Evolutionary conservation across 2,888 invertebrate species (phyloP), one percentile per base, ranked within the genome.

Genomic region (Ethmia dodecea): DNA sequence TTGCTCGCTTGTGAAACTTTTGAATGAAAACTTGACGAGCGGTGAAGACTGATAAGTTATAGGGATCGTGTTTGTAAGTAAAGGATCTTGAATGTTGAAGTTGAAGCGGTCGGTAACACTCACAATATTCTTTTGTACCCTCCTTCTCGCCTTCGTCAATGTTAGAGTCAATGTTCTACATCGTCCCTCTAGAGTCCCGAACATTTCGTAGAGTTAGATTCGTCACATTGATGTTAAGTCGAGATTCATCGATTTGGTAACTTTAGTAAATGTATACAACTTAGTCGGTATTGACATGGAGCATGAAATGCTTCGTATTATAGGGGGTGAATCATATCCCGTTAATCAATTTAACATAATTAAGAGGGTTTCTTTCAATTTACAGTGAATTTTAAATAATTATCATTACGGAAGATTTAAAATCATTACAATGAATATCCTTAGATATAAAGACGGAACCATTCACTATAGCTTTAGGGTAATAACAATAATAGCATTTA

Each of bases 31-130:
- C 65, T 76, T 74, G 73, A 69, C 76, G 81, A 80, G 83, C 83
- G 69, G 73, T 74, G 79, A 86, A 86, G 86, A 86, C 86, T 86
- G 86, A 86, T 80, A 79, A 13, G 70, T 75, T 67, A 79, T 80
- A 77, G 71, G 74, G 61, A 58, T 66, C 67, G 69, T 67, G 77
- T 73, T 71, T 72, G 72, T 76, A 71, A 67, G 72, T 63, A 68
- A 60, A 61, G 66, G 60, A 65, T 67, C 64, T 63, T 64, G 64
- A 64, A 67, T 69, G 65, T 68, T 66, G 50, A 56, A n/a, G n/a
- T 68, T 66, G 50, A 56, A 65, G 60, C 68, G 72, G 68, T 72
- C 64, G 67, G 65, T 68, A 67, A 65, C 58, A 55, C 64, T 68
- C 49, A 67, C 59, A 61, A 53, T 66, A 53, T 64, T 62, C 41